Conservation (phyloP, 2,888 invertebrate genomes). For the Augiades crinisus region DNA sequence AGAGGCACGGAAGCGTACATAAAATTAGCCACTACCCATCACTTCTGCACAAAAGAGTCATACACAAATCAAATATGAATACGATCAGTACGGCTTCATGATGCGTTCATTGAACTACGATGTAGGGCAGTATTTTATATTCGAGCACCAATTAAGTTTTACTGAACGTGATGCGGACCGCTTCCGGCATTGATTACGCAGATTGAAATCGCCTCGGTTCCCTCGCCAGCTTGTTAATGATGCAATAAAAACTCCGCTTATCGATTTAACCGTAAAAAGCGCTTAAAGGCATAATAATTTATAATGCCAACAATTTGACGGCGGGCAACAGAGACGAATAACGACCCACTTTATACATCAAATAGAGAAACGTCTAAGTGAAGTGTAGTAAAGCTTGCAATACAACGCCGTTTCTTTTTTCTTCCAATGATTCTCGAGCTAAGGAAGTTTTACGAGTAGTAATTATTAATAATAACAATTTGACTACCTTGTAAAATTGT, state of each 20-base stretch:
- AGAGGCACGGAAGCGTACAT: too few relatives aligned
- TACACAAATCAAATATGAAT: not conserved
- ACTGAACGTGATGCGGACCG: constrained; percentile 49
- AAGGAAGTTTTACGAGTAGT: too few relatives aligned
- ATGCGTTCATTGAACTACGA: constrained; percentile 11
- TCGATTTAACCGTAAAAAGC: constrained; percentile 74
- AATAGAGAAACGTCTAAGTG: not conserved
- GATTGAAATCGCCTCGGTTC: constrained; percentile 73
- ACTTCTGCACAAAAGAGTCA: too few relatives aligned
- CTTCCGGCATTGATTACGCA: constrained; percentile 69
- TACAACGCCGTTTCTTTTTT: too few relatives aligned
- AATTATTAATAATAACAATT: too few relatives aligned
- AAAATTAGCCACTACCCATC: too few relatives aligned
- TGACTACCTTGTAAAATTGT: too few relatives aligned
- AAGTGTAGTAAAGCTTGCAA: too few relatives aligned
- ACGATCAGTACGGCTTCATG: constrained; percentile 19
- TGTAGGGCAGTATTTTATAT: constrained; percentile 38
- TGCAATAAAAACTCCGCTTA: constrained; percentile 77
- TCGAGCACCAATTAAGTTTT: constrained; percentile 55
- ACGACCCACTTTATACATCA: not conserved
- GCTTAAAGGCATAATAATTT: constrained; percentile 71
- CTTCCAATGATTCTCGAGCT: too few relatives aligned
- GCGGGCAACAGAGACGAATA: constrained; percentile 34
- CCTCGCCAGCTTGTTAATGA: constrained; percentile 71
- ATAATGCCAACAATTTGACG: constrained; percentile 73